Conservation (phyloP, 1,140 invertebrate species). For the Coelopa frigida region DNA sequence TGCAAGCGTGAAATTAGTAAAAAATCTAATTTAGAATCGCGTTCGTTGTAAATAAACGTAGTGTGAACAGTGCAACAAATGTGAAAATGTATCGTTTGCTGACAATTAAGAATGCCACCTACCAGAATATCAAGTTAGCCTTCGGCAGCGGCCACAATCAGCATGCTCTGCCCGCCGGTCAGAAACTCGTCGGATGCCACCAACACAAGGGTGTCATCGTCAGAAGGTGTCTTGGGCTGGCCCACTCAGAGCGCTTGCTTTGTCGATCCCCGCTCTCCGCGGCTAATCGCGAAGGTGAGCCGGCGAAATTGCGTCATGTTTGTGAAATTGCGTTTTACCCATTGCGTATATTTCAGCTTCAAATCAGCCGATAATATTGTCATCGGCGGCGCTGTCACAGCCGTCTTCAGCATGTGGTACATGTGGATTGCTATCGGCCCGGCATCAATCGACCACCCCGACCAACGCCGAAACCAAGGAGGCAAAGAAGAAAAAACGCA, state of each 20-base stretch:
- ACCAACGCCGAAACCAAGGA: conserved; percentile 1
- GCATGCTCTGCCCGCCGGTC: conserved; percentile 20
- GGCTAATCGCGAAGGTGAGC: no score
- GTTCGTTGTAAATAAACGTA: neutral
- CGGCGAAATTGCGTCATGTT: no score
- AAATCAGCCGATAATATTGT: conserved; percentile 39
- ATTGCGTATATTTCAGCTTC: conserved; percentile 22
- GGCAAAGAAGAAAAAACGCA: conserved; percentile 32
- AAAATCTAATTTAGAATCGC: neutral
- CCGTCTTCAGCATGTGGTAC: neutral
- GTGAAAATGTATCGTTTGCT: conserved; percentile 36
- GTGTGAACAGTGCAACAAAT: no score
- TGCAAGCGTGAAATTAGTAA: no score
- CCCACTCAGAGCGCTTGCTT: no score
- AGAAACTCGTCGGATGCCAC: conserved; percentile 16
- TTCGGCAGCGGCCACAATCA: conserved; percentile 19
- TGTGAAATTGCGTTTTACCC: no score
- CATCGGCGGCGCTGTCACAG: conserved; percentile 28
- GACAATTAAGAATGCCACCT: conserved; percentile 19
- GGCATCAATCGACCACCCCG: conserved; percentile 7
- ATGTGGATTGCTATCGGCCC: neutral
- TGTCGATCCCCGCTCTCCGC: no score
- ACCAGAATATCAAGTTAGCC: conserved; percentile 17
- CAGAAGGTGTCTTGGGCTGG: conserved; percentile 6
- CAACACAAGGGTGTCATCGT: conserved; percentile 3